Base-by-base conservation (phyloP, 2,113 vertebrate genomes). In the Ciconia boyciana region DNA sequence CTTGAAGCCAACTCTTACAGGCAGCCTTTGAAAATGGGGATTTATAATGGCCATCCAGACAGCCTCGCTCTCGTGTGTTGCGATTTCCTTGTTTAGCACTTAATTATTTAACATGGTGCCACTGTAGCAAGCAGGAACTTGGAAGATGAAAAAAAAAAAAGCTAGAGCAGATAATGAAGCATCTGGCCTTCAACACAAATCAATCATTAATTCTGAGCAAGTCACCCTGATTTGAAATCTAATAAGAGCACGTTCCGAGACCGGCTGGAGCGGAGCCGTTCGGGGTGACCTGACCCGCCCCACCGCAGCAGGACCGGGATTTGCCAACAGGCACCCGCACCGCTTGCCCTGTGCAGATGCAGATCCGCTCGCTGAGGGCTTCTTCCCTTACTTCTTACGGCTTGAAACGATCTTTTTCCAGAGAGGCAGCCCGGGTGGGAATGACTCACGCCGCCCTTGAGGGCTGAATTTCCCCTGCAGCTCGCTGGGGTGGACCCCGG, bases 361-460 rank as follows among this genome's bases (percentile, higher is more conserved):
- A 29, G 80, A 77, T 58, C 36, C 1, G 11, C n/a, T 52, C 3
- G 0, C 62, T 14, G n/a, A 79, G 36, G 21, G 31, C 51, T 80
- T 21, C 89, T 26, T 62, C 28, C 22, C 61, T 55, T 18, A 4
- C 46, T 46, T 52, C 82, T 44, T 52, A 61, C 2, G 11, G n/a
- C 74, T 43, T 5, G 34, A 83, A 85, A 31, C 0, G 3, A 69
- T 44, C 48, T 65, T 44, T 20, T 75, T 16, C 51, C 92, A 60
- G 68, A 7, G 29, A 69, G 24, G 15, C 48, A 76, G 57, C 36
- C 66, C 46, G 0, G 1, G 46, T 16, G 55, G 60, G 62, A 90
- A 60, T 0, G 2, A 26, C 39, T 66, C 34, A 29, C 0, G 0
- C 43, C 1, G 10, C 60, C 48, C 18, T 60, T 0, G 0, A 15